A percentile compares a stretch with the other conserved stretches of the same genome.
These are phyloP conservation scores for Podiceps cristatus DNA, from an alignment of 2,113 vertebrate species.

Conservation along the genomic window DNA sequence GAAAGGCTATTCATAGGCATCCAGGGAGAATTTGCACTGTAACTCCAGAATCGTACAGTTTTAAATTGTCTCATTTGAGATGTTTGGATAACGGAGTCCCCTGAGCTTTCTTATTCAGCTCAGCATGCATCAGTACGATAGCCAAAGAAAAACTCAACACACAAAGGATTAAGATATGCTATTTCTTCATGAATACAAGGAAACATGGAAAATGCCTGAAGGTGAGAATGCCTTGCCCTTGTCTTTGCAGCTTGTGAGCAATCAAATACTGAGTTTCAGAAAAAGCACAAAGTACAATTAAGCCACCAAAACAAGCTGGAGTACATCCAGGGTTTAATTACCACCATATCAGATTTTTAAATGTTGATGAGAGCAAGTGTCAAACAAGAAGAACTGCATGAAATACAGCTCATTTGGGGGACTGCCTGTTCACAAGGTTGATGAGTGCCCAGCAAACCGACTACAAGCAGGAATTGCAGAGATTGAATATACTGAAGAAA, in stretches of 20 bases:
- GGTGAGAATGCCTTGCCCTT: background rate
- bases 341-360: background rate
- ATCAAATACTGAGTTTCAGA: background rate
- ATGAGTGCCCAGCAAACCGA: background rate
- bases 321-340: conserved; percentile 43
- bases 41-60: background rate
- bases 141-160: background rate
- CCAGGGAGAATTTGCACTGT: background rate
- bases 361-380: conserved; percentile 43
- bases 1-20: background rate
- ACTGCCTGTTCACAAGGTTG: background rate
- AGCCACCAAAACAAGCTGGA: conserved; percentile 26
- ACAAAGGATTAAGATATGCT: background rate
- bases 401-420: background rate
- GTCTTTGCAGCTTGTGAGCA: background rate
- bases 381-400: background rate
- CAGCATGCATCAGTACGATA: background rate
- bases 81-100: conserved; percentile 9
- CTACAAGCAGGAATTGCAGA: background rate
- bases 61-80: conserved; percentile 33
- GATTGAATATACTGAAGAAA: background rate
- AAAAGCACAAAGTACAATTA: background rate
- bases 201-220: background rate
- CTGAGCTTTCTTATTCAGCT: background rate
- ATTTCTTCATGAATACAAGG: background rate